phyloP scores from a whole-genome alignment of 2,888 invertebrate genomes.

The Spodoptera littoralis region DNA sequence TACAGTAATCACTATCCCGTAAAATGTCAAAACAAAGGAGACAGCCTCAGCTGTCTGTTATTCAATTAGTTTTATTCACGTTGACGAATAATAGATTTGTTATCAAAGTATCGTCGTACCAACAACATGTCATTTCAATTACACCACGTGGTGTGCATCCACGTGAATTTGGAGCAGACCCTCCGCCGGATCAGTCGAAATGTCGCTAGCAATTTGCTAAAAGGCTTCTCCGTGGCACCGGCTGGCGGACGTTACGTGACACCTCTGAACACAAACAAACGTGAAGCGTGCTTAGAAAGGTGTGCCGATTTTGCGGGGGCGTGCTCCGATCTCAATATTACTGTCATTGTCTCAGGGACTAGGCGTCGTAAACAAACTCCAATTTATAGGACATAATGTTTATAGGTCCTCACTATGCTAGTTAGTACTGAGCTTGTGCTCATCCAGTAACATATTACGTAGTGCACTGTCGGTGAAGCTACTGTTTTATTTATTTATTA shows the following conservation, averaged over 20 bases:
- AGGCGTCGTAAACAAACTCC: slow-evolving; percentile 29
- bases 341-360: slow-evolving; percentile 38
- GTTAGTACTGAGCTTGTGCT: slow-evolving; percentile 5
- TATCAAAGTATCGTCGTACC: slow-evolving; percentile 43
- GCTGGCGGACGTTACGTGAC: slow-evolving; percentile 68
- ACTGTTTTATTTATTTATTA: slow-evolving; percentile 3
- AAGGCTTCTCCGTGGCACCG: slow-evolving; percentile 72
- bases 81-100: slow-evolving; percentile 28
- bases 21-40: slow-evolving; percentile 10
- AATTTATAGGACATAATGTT: slow-evolving; percentile 21
- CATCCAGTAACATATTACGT: slow-evolving; percentile 21
- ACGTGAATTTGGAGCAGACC: slow-evolving; percentile 47
- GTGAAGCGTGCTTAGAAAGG: slow-evolving; percentile 64
- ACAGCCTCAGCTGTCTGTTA: not conserved
- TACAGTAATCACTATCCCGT: not conserved
- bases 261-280: slow-evolving; percentile 62
- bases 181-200: slow-evolving; percentile 59
- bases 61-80: slow-evolving; percentile 2
- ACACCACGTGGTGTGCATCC: slow-evolving; percentile 53
- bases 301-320: slow-evolving; percentile 59
- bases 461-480: slow-evolving; percentile 17
- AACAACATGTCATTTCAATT: slow-evolving; percentile 55
- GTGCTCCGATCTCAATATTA: slow-evolving; percentile 39
- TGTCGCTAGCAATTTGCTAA: slow-evolving; percentile 77
- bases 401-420: not conserved